phyloP scores from a whole-genome alignment of 2,113 vertebrate species.

The Cichladusa arquata region DNA sequence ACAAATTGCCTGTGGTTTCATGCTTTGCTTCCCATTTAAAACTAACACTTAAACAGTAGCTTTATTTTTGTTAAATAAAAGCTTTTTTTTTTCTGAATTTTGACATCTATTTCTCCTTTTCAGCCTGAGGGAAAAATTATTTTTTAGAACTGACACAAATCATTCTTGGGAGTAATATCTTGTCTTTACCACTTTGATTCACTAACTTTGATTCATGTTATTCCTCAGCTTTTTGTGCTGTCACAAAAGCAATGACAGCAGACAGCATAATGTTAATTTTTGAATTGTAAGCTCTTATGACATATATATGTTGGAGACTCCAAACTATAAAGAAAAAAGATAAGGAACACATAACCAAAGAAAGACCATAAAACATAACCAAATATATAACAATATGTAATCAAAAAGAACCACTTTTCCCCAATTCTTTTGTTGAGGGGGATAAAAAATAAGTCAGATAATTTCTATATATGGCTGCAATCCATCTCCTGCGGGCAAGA shows the following conservation, averaged over 20 bases:
- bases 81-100: neutral
- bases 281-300: neutral
- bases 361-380: neutral
- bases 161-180: neutral
- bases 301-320: neutral
- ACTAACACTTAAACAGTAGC: slow-evolving; percentile 44
- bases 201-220: neutral
- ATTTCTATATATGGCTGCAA: neutral
- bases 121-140: neutral
- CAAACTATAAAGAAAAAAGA: neutral
- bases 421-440: neutral
- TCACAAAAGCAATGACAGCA: neutral
- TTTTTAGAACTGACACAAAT: neutral
- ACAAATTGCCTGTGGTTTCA: slow-evolving; percentile 46
- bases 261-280: neutral
- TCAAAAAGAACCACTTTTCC: neutral
- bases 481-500: neutral
- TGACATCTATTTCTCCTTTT: neutral
- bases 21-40: slow-evolving; percentile 58
- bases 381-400: neutral
- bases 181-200: neutral
- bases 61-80: slow-evolving; percentile 56
- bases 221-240: neutral
- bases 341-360: neutral
- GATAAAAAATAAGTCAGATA: neutral